Conservation (phyloP, 1,140 invertebrate species). For the Laupala kohalensis region DNA sequence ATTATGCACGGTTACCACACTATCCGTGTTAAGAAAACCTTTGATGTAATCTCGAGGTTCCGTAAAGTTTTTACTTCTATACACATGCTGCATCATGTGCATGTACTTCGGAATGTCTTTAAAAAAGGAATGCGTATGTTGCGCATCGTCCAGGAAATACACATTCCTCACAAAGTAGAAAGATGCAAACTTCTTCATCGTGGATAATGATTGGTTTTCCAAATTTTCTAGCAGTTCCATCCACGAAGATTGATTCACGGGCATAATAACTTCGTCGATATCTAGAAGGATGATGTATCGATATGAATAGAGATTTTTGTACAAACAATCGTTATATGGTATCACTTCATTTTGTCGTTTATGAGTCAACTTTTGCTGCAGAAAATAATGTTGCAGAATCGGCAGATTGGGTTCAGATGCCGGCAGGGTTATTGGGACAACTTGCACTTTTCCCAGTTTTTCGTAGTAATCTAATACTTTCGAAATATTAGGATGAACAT, state of each 20-base stretch:
- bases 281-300: not conserved
- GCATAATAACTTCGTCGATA: not conserved
- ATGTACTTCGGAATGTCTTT: conserved; percentile 30
- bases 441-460: conserved; percentile 56
- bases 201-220: conserved; percentile 17
- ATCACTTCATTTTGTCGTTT: conserved; percentile 47
- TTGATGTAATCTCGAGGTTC: conserved; percentile 32
- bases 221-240: conserved; percentile 27
- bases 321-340: conserved; percentile 51
- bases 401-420: conserved; percentile 84
- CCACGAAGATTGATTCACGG: conserved; percentile 24
- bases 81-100: conserved; percentile 34
- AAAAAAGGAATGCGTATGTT: conserved; percentile 17
- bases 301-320: conserved; percentile 21
- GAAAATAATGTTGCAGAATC: conserved; percentile 73
- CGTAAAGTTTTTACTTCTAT: conserved; percentile 30
- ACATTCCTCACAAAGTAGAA: conserved; percentile 27
- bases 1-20: conserved; percentile 33
- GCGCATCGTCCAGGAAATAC: conserved; percentile 39
- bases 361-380: conserved; percentile 55
- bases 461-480: conserved; percentile 77
- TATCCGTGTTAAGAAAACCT: conserved; percentile 33
- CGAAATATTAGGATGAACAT: conserved; percentile 77
- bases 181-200: not conserved
- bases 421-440: conserved; percentile 76